Conservation (phyloP, 2,888 invertebrate species). For the Branchipolynoe longqiensis region DNA sequence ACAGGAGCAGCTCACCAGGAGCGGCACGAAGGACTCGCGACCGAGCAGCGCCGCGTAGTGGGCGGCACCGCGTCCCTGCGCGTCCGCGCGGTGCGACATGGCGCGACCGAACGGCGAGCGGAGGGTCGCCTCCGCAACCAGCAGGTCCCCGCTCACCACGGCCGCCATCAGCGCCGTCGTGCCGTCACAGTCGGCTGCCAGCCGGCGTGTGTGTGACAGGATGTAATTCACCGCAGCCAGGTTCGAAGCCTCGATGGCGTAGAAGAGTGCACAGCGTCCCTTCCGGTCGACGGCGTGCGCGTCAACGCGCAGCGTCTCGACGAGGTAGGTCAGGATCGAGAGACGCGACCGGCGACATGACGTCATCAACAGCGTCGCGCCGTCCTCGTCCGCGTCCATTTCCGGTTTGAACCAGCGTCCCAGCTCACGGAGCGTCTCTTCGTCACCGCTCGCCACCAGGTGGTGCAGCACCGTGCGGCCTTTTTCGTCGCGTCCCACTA, state of each 20-base stretch:
- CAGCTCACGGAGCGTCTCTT: slow-evolving; percentile 59
- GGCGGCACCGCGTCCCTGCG: slow-evolving; percentile 63
- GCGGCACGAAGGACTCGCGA: slow-evolving; percentile 38
- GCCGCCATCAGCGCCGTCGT: slow-evolving; percentile 67
- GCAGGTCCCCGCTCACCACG: slow-evolving; percentile 62
- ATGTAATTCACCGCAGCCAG: slow-evolving; percentile 62
- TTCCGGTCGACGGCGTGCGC: slow-evolving; percentile 58
- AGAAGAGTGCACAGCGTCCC: slow-evolving; percentile 65
- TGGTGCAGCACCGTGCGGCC: slow-evolving; percentile 66
- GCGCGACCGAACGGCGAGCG: slow-evolving; percentile 62
- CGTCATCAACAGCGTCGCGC: slow-evolving; percentile 62
- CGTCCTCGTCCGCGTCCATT: slow-evolving; percentile 63
- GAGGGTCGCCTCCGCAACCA: slow-evolving; percentile 63
- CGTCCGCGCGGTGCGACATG: slow-evolving; percentile 62
- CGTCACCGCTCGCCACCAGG: slow-evolving; percentile 64
- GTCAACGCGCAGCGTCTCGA: slow-evolving; percentile 66
- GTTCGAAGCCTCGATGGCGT: slow-evolving; percentile 67
- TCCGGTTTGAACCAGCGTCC: slow-evolving; percentile 58
- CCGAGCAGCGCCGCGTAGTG: slow-evolving; percentile 68
- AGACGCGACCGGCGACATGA: slow-evolving; percentile 59
- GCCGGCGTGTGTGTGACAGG: slow-evolving; percentile 57
- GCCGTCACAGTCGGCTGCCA: slow-evolving; percentile 64
- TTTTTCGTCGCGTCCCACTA: slow-evolving; percentile 64
- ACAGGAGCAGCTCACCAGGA: slow-evolving; percentile 53
- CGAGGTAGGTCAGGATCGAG: slow-evolving; percentile 63